These are phyloP conservation scores for Chloropsis cyanopogon DNA, from an alignment of 2,113 vertebrate genomes.

Conservation along the genomic window DNA sequence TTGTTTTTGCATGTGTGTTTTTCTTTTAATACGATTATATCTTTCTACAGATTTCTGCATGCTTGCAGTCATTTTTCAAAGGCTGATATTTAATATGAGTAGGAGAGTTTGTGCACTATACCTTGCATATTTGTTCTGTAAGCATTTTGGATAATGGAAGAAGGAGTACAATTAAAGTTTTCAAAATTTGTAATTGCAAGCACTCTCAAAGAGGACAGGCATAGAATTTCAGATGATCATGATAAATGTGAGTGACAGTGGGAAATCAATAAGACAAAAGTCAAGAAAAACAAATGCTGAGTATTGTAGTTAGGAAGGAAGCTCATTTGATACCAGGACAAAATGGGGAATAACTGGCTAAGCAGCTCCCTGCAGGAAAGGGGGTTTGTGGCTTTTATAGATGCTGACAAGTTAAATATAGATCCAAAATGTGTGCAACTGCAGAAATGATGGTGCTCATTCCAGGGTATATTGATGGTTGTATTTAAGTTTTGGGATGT, in stretches of 20 bases:
- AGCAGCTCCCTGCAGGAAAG: not conserved
- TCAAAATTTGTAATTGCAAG: not conserved
- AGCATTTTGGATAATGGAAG: not conserved
- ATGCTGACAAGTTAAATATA: slow-evolving; percentile 18
- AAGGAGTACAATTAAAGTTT: not conserved
- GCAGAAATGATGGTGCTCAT: not conserved
- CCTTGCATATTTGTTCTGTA: not conserved
- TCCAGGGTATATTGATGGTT: not conserved
- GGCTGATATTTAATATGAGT: not conserved
- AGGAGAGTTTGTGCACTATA: not conserved
- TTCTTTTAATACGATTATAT: not conserved
- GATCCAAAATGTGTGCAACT: not conserved
- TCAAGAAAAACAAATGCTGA: not conserved
- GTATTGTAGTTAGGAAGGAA: not conserved
- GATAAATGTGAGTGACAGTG: not conserved
- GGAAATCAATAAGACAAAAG: slow-evolving; percentile 25
- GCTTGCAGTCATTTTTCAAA: not conserved
- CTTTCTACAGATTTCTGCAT: not conserved
- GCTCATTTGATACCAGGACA: not conserved
- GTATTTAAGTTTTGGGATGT: not conserved
- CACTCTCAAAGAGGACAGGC: not conserved
- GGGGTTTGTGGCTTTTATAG: not conserved
- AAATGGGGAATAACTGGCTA: not conserved
- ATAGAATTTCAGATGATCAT: not conserved
- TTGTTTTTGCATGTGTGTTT: not conserved